Evolutionary conservation across 1,140 invertebrate species (phyloP).

Genomic region (Tetramorium parvispinum): DNA sequence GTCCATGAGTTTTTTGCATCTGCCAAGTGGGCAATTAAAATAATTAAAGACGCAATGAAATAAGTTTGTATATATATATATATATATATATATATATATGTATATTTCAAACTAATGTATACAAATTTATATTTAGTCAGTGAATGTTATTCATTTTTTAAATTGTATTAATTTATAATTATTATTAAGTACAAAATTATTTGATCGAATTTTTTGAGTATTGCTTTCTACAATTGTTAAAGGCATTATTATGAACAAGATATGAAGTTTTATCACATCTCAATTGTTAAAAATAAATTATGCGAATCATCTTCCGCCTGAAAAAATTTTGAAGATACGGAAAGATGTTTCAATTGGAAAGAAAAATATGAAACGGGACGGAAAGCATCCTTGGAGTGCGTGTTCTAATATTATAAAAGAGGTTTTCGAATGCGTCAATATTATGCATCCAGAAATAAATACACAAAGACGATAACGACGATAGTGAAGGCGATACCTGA

Average conservation of each 20-base stretch:
- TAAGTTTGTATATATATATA: neutral
- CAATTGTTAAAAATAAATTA: neutral
- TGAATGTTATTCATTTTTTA: neutral
- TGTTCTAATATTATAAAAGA: slow-evolving; percentile 10
- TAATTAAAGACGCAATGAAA: neutral
- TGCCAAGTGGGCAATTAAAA: neutral
- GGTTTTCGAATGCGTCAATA: slow-evolving; percentile 36
- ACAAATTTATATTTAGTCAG: neutral
- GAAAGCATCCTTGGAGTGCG: neutral
- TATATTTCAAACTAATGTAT: neutral
- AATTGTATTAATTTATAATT: neutral
- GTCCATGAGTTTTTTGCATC: slow-evolving; percentile 21
- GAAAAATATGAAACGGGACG: slow-evolving; percentile 3
- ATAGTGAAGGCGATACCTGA: neutral
- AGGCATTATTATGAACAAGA: neutral
- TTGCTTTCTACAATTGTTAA: neutral
- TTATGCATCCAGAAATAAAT: slow-evolving; percentile 43
- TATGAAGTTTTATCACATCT: neutral
- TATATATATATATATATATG: too few relatives aligned
- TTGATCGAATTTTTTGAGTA: neutral
- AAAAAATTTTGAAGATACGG: neutral
- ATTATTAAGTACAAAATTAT: neutral
- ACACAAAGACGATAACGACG: neutral
- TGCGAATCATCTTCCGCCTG: neutral
- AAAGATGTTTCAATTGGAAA: neutral